These are phyloP conservation scores for Melinaea menophilus DNA, from an alignment of 2,888 invertebrate species.

Conservation along the genomic window DNA sequence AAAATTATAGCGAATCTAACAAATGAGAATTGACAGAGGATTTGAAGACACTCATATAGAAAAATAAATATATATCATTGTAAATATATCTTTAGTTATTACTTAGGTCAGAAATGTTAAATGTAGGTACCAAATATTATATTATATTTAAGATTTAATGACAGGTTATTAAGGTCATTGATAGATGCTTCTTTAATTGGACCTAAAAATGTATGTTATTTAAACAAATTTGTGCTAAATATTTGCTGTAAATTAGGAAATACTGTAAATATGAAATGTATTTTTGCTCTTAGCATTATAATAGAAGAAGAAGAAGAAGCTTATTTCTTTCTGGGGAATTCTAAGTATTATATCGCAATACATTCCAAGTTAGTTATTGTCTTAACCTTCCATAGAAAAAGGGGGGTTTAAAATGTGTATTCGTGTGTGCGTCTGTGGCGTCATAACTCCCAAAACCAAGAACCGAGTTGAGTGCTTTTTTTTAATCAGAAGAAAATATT, in stretches of 20 bases:
- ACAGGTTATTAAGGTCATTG: neutral
- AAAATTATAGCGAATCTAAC: slow-evolving; percentile 51
- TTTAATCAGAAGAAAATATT: too few species aligned
- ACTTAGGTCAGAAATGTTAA: slow-evolving; percentile 1
- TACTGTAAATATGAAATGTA: slow-evolving; percentile 22
- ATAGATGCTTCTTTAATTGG: neutral
- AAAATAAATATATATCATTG: slow-evolving; percentile 27
- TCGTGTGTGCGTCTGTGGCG: too few species aligned
- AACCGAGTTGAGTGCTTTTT: too few species aligned
- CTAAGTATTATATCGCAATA: too few species aligned
- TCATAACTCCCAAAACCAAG: too few species aligned
- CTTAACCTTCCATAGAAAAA: too few species aligned
- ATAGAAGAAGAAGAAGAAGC: too few species aligned
- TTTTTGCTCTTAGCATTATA: slow-evolving; percentile 14
- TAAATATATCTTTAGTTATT: slow-evolving; percentile 23
- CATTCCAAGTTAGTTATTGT: too few species aligned
- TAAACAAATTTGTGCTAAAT: neutral
- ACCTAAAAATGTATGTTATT: neutral
- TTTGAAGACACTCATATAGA: slow-evolving; percentile 40
- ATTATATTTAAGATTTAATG: neutral
- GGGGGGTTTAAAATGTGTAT: too few species aligned
- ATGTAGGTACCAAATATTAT: neutral
- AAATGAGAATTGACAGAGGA: slow-evolving; percentile 54
- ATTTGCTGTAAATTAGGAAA: neutral
- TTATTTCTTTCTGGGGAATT: too few species aligned